phyloP scores from a whole-genome alignment of 2,113 vertebrate species.

The Ibidorhyncha struthersii region DNA sequence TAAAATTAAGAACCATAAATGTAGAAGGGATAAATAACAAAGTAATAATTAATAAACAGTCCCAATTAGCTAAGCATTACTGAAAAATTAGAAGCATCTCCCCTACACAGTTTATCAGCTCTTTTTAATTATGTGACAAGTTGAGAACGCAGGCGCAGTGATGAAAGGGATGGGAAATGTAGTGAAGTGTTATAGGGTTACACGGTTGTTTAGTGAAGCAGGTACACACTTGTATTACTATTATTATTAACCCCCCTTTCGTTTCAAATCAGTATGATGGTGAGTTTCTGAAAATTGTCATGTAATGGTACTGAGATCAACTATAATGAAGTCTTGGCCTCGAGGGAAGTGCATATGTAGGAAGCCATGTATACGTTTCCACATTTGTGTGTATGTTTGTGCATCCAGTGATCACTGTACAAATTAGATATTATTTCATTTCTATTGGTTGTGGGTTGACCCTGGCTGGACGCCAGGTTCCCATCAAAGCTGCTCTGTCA shows the following conservation, averaged over 20 bases:
- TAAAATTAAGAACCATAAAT: neutral
- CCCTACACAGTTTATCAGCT: neutral
- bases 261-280: neutral
- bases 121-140: neutral
- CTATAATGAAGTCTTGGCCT: neutral
- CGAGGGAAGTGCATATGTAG: neutral
- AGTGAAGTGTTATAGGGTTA: neutral
- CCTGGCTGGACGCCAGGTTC: neutral
- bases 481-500: neutral
- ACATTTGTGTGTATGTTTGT: neutral
- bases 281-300: neutral
- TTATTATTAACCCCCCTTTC: neutral
- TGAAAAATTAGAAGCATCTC: neutral
- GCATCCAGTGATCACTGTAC: neutral
- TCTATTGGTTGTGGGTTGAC: neutral
- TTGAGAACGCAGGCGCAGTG: neutral
- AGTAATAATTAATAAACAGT: neutral
- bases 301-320: neutral
- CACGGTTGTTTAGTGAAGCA: neutral
- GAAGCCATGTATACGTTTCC: neutral
- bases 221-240: neutral
- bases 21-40: neutral
- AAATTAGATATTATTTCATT: neutral
- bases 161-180: neutral
- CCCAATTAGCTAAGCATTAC: neutral